phyloP scores from a whole-genome alignment of 2,113 vertebrate species.

The Phycodurus eques region DNA sequence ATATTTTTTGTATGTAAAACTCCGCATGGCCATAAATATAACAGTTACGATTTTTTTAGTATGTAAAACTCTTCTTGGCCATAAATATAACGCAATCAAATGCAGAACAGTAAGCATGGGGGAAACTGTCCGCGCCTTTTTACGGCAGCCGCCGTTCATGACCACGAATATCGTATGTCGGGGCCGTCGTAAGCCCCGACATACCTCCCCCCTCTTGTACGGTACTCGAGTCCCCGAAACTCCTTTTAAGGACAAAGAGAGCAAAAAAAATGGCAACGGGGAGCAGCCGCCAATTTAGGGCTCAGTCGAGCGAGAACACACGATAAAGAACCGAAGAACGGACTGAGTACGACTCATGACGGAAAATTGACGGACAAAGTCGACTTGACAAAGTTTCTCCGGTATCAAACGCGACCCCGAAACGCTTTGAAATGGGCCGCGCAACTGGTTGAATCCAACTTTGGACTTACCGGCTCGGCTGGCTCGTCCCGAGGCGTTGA shows the following conservation, averaged over 20 bases:
- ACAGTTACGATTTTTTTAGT: too few species aligned
- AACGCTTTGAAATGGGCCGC: neutral
- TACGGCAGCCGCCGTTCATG: neutral
- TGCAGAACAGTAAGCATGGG: too few species aligned
- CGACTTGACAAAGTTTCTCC: neutral
- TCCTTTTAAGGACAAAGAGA: neutral
- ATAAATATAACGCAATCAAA: too few species aligned
- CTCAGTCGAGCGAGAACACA: neutral
- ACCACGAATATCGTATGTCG: too few species aligned
- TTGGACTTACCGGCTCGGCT: slow-evolving; percentile 46
- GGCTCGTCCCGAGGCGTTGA: slow-evolving; percentile 50
- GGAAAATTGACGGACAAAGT: neutral
- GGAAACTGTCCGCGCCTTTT: too few species aligned
- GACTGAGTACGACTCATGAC: too few species aligned
- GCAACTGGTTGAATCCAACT: slow-evolving; percentile 71
- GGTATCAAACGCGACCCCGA: neutral
- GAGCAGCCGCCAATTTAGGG: neutral
- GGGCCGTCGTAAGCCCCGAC: too few species aligned
- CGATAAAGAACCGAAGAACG: neutral
- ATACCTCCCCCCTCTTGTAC: too few species aligned
- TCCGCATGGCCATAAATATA: too few species aligned
- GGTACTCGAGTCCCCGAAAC: neutral
- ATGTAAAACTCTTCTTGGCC: too few species aligned
- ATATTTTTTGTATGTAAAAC: too few species aligned
- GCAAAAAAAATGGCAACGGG: neutral